Evolutionary conservation across 1,140 invertebrate genomes (phyloP), one percentile per base, ranked within the genome.

Genomic region (Daktulosphaira vitifoliae): DNA sequence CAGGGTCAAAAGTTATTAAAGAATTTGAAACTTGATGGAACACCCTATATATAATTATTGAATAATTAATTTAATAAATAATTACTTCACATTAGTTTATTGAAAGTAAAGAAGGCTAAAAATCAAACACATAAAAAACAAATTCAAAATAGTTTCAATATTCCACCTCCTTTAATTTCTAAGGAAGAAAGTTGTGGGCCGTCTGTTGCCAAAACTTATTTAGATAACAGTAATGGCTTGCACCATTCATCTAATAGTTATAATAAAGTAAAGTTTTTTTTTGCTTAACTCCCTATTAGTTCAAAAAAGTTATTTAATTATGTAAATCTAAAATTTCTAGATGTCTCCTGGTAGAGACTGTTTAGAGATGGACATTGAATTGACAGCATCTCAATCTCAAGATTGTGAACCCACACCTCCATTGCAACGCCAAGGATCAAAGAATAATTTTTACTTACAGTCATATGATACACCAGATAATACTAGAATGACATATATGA

Each of bases 341-440:
- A 78, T 89, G 68, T 89, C 88, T n/a, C 87, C 87, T 8, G 67
- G 71, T 50, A 78, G 79, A 72, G 87, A 81, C 73, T 86, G 80
- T 70, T 88, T 82, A 64, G 85, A 88, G 69, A 84, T 85, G 51
- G 88, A 89, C 71, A 82, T 89, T 84, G 87, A 89, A 71, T 85
- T 85, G 11, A 88, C 86, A 5, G 88, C 88, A 29, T 90, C 90
- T 33, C 90, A 94, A 75, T 89, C 88, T 38, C 87, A 92, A 72
- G 91, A 95, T 79, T 93, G 91, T 77, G 92, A 95, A 75, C 90
- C 92, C 26, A 92, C 91, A 68, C 90, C 91, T 25, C 88, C 90
- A 15, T 78, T 92, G 65, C 89, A 92, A 75, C 81, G 90, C 69
- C 88, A 92, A 69, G 92, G 90, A 71, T 94, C 91, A 46, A 88